Conservation (phyloP, 2,888 invertebrate species). For the Exephanes ischioxanthus region DNA sequence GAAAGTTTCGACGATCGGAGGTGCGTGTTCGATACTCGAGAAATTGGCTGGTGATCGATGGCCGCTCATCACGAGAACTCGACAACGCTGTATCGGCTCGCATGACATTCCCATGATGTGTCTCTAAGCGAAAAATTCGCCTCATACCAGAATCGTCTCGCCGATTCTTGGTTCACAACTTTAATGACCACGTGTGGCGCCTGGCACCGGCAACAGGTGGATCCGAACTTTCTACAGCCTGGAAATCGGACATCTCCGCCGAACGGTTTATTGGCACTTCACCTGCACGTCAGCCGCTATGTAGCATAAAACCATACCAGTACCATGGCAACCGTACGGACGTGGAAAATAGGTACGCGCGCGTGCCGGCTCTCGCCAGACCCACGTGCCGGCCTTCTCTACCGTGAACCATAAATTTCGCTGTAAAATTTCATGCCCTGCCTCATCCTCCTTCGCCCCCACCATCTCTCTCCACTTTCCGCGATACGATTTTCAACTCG, state of each 20-base stretch:
- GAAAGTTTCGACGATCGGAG: conserved; percentile 46
- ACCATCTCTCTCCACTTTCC: conserved; percentile 43
- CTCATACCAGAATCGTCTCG: neutral
- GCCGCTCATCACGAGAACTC: too few relatives aligned
- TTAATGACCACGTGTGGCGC: conserved; percentile 31
- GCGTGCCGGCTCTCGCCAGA: conserved; percentile 50
- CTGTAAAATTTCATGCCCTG: conserved; percentile 58
- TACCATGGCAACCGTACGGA: neutral
- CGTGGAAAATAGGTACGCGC: conserved; percentile 9
- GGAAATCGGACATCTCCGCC: conserved; percentile 51
- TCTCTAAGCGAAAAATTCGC: neutral
- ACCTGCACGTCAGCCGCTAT: conserved; percentile 17
- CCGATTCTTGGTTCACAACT: conserved; percentile 1
- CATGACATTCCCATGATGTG: neutral
- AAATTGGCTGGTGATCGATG: conserved; percentile 26
- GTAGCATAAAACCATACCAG: conserved; percentile 7
- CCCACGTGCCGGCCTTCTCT: conserved; percentile 60
- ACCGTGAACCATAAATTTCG: conserved; percentile 65
- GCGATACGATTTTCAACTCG: conserved; percentile 50
- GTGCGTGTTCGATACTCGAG: conserved; percentile 19
- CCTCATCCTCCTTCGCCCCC: conserved; percentile 2
- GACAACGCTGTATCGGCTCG: conserved; percentile 10
- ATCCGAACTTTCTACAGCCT: conserved; percentile 67
- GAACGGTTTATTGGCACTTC: conserved; percentile 62
- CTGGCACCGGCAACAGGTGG: conserved; percentile 61